Conservation (phyloP, 2,888 invertebrate species). For the Rhabditoides inermis region DNA sequence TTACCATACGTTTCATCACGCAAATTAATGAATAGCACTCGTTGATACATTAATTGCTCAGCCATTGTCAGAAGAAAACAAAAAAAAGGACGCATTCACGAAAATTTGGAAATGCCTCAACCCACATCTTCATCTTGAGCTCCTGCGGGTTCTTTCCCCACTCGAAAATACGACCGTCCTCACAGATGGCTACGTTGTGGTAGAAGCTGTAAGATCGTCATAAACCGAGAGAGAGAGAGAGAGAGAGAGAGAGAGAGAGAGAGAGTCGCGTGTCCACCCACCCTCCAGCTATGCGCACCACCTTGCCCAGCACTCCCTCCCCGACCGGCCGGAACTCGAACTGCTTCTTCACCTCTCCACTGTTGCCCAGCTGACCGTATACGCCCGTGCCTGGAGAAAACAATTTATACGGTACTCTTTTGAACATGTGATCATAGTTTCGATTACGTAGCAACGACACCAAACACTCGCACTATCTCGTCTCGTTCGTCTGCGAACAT, state of each 20-base stretch:
- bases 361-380: conserved; percentile 30
- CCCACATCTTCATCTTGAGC: conserved; percentile 29
- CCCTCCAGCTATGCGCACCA: background rate
- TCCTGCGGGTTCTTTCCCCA: conserved; percentile 47
- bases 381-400: conserved; percentile 19
- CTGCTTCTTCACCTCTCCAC: conserved; percentile 26
- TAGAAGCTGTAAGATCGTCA: too few relatives aligned
- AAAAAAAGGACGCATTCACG: background rate
- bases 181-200: conserved; percentile 38
- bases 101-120: conserved; percentile 1
- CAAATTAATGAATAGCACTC: too few relatives aligned
- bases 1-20: too few relatives aligned
- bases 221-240: too few relatives aligned
- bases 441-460: too few relatives aligned
- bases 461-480: too few relatives aligned
- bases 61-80: conserved; percentile 18
- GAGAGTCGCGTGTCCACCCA: too few relatives aligned
- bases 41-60: too few relatives aligned
- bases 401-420: background rate
- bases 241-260: too few relatives aligned
- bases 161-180: conserved; percentile 24
- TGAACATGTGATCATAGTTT: too few relatives aligned
- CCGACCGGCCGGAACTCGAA: conserved; percentile 15
- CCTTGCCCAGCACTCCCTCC: conserved; percentile 1
- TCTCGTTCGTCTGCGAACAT: too few relatives aligned